These are phyloP conservation scores for Psittacula derbiana DNA, from an alignment of 2,797 vertebrate genomes.

Conservation along the genomic window DNA sequence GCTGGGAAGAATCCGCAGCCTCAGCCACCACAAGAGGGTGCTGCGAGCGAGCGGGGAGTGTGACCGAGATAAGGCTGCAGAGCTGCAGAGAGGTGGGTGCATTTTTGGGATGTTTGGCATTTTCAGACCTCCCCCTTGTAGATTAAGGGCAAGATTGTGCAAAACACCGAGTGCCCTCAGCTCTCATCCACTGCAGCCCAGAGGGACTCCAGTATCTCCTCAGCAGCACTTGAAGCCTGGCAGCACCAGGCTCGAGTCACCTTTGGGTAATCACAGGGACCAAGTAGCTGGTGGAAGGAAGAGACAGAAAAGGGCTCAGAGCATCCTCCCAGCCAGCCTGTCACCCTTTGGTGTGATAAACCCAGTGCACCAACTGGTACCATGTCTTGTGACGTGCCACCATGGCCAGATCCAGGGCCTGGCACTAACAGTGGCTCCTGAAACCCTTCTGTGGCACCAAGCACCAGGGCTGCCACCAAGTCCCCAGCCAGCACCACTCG, in stretches of 20 bases:
- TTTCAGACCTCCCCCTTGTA: conserved; percentile 33
- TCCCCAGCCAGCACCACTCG: background rate
- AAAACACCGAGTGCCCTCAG: background rate
- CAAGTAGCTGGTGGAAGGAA: background rate
- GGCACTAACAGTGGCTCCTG: background rate
- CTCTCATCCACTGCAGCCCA: background rate
- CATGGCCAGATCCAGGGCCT: accelerated
- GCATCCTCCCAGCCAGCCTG: accelerated
- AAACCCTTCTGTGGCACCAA: background rate
- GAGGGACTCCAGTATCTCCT: background rate
- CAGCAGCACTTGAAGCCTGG: background rate
- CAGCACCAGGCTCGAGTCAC: background rate
- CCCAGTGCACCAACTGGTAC: background rate
- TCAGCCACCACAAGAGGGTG: conserved; percentile 12
- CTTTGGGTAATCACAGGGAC: background rate
- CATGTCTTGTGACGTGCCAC: background rate
- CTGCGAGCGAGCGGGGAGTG: background rate
- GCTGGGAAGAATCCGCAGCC: accelerated
- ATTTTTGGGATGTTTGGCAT: conserved; percentile 55
- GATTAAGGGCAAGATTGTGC: conserved; percentile 11
- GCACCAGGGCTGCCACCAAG: background rate
- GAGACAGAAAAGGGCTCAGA: background rate
- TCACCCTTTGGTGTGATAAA: background rate
- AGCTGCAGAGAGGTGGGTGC: conserved; percentile 23
- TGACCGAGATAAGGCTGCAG: background rate